These are phyloP conservation scores for Platerodrilus igneus DNA, from an alignment of 2,888 invertebrate species.

Conservation along the genomic window DNA sequence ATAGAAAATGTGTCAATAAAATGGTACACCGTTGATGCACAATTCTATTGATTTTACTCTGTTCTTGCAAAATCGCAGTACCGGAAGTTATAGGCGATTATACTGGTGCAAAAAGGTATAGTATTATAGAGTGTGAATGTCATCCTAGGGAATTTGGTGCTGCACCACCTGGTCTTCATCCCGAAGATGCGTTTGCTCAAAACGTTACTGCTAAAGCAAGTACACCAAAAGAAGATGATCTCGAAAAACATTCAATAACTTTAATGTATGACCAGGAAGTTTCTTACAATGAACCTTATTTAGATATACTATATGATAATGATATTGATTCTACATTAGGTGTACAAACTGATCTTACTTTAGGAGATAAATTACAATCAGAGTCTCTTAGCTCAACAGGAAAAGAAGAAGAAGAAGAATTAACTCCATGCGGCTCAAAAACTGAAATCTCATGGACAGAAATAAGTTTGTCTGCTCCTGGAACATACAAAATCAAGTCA, in stretches of 20 bases:
- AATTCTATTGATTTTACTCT: too few species aligned
- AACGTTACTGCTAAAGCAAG: too few species aligned
- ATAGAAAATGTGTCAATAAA: too few species aligned
- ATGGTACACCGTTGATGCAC: too few species aligned
- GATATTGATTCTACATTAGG: slow-evolving; percentile 9
- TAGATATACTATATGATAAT: slow-evolving; percentile 13
- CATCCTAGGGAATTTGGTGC: slow-evolving; percentile 31
- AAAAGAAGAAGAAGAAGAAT: slow-evolving; percentile 4
- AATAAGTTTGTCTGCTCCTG: slow-evolving; percentile 11
- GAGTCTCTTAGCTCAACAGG: slow-evolving; percentile 17
- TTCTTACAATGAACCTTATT: slow-evolving; percentile 22
- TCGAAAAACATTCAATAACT: slow-evolving; percentile 5
- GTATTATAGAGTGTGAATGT: slow-evolving; percentile 33
- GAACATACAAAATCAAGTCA: slow-evolving; percentile 15
- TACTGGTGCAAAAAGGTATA: slow-evolving; percentile 13
- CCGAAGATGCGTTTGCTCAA: too few species aligned
- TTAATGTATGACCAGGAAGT: slow-evolving; percentile 20
- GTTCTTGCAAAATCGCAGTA: too few species aligned
- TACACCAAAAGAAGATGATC: slow-evolving; percentile 3
- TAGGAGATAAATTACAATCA: slow-evolving; percentile 17
- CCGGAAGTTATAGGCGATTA: slow-evolving; percentile 4
- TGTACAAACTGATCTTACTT: slow-evolving; percentile 16
- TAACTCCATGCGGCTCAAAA: slow-evolving; percentile 4
- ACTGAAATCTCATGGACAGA: slow-evolving; percentile 13
- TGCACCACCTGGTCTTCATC: slow-evolving; percentile 33